Base-by-base conservation (phyloP, 2,797 vertebrate genomes). In the Siniperca obscura region DNA sequence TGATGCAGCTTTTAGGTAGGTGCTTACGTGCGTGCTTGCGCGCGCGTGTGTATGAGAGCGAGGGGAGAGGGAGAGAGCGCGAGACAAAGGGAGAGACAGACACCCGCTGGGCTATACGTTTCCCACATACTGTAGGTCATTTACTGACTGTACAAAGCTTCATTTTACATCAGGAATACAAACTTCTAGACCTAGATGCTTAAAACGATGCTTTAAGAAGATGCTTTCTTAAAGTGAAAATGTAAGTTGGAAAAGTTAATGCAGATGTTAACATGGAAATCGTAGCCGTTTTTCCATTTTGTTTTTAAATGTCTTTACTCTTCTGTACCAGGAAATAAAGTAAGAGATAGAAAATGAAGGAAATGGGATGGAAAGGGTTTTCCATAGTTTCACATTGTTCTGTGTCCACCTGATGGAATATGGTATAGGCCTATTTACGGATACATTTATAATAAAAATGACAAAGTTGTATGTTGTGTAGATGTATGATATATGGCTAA, bases 31-130 rank as follows among this genome's bases (percentile, higher is more conserved):
- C 62, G 68, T 48, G 38, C 25, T 17, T 27, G 70, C 36, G 67
- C 12, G 62, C 48, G 64, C 5, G 16, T 0, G 36, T 34, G 70
- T 21, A 21, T 53, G 46, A 17, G 52, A 22, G 50, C 19, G 60
- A 40, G 74, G 36, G 9, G 38, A 10, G 59, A 9, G 67, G 59
- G 42, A 9, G 48, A 67, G 30, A 78, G 48, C 34, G 60, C 42
- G 62, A 78, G 71, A 76, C 64, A 79, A 60, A 59, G 21, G 52
- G 53, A 50, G 64, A 64, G 27, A 34, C 13, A 36, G 81, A 56
- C 91, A 73, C 89, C 83, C 84, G 27, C 83, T 22, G 76, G 46
- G 90, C 30, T 86, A 75, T 84, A 84, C 14, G n/a, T 82, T 87
- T 82, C 57, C 83, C 73, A 74, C 69, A 36, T 22, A 50, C 34